A percentile compares a stretch with the other conserved stretches of the same genome.
Conservation (phyloP, 1,140 invertebrate species). For the Pseudomyrmex cubaensis region DNA sequence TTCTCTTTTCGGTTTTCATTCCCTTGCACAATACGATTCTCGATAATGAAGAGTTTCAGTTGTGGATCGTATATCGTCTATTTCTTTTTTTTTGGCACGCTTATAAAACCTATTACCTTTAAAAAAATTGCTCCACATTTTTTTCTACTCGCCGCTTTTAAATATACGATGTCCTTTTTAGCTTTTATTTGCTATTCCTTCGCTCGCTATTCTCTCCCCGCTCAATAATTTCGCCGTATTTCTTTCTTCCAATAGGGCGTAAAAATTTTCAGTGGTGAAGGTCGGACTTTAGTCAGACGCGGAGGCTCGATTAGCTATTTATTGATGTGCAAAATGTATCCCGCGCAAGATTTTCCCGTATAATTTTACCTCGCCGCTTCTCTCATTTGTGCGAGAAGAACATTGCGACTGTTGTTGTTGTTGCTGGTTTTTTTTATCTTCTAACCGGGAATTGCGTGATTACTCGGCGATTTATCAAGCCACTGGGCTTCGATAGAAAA, state of each 20-base stretch:
- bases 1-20: slow-evolving; percentile 14
- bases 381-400: background rate
- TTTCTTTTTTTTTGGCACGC: background rate
- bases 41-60: background rate
- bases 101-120: background rate
- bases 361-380: background rate
- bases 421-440: background rate
- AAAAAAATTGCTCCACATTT: background rate
- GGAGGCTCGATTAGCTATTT: background rate
- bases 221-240: background rate
- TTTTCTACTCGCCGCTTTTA: slow-evolving; percentile 1
- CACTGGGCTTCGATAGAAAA: slow-evolving; percentile 19
- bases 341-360: background rate
- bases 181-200: background rate
- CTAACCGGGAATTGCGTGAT: background rate
- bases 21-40: slow-evolving; percentile 3
- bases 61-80: slow-evolving; percentile 1
- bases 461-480: slow-evolving; percentile 11
- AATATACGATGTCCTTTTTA: background rate
- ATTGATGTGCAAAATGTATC: background rate
- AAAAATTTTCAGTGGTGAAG: slow-evolving; percentile 10
- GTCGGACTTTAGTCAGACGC: background rate
- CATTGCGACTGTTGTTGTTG: background rate
- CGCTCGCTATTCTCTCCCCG: background rate
- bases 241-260: background rate